Percentiles rank a stretch among this genome's conserved stretches.
Conservation (phyloP, 30 jellyfish, hydroid and myxozoan genomes). For the Pelagia noctiluca region DNA sequence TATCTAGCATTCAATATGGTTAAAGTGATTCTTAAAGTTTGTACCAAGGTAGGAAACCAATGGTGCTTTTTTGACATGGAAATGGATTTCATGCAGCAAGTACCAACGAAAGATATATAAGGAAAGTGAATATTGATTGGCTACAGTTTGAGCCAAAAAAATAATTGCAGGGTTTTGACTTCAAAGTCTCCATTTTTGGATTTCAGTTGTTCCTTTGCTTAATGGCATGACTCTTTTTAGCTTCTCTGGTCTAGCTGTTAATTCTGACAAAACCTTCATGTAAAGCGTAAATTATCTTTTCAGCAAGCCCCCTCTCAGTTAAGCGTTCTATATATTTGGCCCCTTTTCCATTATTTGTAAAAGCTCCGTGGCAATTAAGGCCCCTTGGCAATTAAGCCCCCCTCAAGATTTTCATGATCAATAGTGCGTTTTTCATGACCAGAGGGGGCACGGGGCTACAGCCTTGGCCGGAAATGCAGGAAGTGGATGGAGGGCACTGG, state of each 20-base stretch:
- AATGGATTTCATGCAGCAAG: slow-evolving; percentile 1
- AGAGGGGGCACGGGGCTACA: slow-evolving; percentile 6
- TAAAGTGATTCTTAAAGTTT: neutral
- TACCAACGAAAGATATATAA: neutral
- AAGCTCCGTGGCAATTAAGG: slow-evolving; percentile 4
- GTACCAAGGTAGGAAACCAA: slow-evolving; percentile 2
- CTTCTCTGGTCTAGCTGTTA: slow-evolving; percentile 4
- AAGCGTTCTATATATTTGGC: neutral
- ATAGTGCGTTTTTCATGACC: neutral
- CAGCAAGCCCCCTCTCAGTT: slow-evolving; percentile 7
- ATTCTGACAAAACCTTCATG: neutral
- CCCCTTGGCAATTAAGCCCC: neutral
- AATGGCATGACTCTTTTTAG: slow-evolving; percentile 3
- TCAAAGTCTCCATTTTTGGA: neutral
- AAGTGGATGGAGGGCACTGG: neutral
- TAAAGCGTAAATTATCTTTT: neutral
- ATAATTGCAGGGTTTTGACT: slow-evolving; percentile 3
- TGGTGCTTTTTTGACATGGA: neutral
- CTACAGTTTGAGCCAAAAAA: neutral
- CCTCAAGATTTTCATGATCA: slow-evolving; percentile 3
- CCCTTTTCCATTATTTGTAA: neutral
- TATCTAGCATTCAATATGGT: neutral
- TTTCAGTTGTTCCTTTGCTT: slow-evolving; percentile 1
- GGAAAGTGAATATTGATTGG: neutral
- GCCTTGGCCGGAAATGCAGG: slow-evolving; percentile 6